A percentile compares a stretch with the other conserved stretches of the same genome.
These are phyloP conservation scores for Macropis europaea DNA, from an alignment of 2,888 invertebrate species.

Conservation along the genomic window DNA sequence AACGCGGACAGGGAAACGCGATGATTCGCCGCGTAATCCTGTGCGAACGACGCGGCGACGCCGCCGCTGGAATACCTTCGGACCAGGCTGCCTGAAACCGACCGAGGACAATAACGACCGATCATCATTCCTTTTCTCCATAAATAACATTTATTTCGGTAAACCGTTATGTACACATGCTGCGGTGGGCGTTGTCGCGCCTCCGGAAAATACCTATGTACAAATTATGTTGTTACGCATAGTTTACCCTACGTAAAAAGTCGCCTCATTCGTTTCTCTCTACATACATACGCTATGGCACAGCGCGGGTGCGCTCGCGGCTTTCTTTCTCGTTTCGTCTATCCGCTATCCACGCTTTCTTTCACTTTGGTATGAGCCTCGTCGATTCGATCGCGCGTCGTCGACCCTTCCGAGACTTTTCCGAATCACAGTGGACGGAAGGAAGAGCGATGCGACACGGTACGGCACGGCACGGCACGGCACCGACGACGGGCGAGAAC, in stretches of 20 bases:
- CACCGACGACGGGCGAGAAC: no score
- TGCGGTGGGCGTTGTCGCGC: neutral
- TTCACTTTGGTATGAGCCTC: slow-evolving; percentile 64
- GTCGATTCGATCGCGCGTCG: neutral
- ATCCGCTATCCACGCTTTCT: slow-evolving; percentile 38
- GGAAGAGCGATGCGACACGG: no score
- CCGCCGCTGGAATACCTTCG: slow-evolving; percentile 66
- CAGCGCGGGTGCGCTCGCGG: neutral
- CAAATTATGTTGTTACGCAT: slow-evolving; percentile 15
- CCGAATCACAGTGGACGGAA: no score
- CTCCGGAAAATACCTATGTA: neutral
- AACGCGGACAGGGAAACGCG: slow-evolving; percentile 78
- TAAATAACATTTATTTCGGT: slow-evolving; percentile 59
- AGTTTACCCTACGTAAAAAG: no score
- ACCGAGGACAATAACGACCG: slow-evolving; percentile 61
- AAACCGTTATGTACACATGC: slow-evolving; percentile 14
- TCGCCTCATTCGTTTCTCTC: no score
- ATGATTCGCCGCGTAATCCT: slow-evolving; percentile 64
- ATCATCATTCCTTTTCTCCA: slow-evolving; percentile 33
- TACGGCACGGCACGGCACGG: no score
- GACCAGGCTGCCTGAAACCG: slow-evolving; percentile 61
- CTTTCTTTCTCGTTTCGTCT: neutral
- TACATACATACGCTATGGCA: slow-evolving; percentile 14
- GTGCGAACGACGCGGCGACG: slow-evolving; percentile 81
- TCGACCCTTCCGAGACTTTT: no score